Evolutionary conservation across 1,140 invertebrate genomes (phyloP).

Genomic region (Sinonovacula constricta): DNA sequence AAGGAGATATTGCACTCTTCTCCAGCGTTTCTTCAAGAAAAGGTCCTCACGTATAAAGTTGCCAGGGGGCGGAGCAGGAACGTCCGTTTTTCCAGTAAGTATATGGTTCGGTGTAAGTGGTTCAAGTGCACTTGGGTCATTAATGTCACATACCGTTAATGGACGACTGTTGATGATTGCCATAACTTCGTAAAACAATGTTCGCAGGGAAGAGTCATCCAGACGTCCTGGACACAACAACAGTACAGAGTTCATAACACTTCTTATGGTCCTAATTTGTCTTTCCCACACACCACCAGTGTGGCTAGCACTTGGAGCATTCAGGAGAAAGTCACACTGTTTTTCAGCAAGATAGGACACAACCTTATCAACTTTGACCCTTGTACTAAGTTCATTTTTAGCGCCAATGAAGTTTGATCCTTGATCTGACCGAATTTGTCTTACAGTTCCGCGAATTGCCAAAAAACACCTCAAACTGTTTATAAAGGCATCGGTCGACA

Average conservation of each 20-base stretch:
- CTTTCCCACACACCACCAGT: conserved; percentile 50
- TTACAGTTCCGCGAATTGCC: conserved; percentile 40
- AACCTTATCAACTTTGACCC: not conserved
- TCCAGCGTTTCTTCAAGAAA: conserved; percentile 39
- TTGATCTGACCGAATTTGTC: conserved; percentile 34
- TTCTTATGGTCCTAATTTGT: conserved; percentile 38
- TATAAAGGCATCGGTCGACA: conserved; percentile 50
- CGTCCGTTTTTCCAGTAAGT: conserved; percentile 16
- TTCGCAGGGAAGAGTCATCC: conserved; percentile 23
- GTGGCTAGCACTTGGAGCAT: conserved; percentile 44
- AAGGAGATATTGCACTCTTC: conserved; percentile 41
- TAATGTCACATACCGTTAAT: not conserved
- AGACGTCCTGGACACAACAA: not conserved
- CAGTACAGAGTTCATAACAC: conserved; percentile 16
- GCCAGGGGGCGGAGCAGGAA: conserved; percentile 28
- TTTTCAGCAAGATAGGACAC: not conserved
- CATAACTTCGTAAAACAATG: conserved; percentile 29
- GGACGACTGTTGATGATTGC: conserved; percentile 19
- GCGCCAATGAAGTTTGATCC: conserved; percentile 43
- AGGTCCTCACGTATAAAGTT: conserved; percentile 28
- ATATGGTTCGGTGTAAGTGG: conserved; percentile 49
- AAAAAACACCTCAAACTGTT: conserved; percentile 48
- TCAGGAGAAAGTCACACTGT: conserved; percentile 25
- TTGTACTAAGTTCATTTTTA: not conserved
- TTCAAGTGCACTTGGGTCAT: conserved; percentile 16